Evolutionary conservation across 2,888 invertebrate species (phyloP), one percentile per base, ranked within the genome.

Genomic region (Branchinecta sandiegonensis): DNA sequence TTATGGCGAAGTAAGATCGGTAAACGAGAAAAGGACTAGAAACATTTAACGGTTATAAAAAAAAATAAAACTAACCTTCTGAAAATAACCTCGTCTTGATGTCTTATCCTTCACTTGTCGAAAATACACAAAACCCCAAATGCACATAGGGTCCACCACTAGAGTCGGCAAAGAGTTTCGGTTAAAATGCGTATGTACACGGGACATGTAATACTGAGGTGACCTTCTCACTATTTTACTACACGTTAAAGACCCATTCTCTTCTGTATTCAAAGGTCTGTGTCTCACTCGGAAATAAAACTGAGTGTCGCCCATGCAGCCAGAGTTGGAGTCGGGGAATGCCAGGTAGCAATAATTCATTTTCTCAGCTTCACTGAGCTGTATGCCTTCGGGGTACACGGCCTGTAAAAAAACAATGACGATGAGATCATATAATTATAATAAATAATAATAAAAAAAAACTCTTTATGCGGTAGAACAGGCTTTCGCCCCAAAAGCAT

Each of bases 281-380:
- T 85, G 85, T 70, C 93, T 86, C 72, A 97, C 84, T 71, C 95
- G 84, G 75, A 99, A 91, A 76, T 95, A 94, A 79, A 95, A 99
- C 78, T 90, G 91, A 66, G 96, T 97, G 78, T 99, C 96, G 67
- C 96, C 95, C 92, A 96, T 95, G 77, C 95, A 94, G 68, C 95
- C 94, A 4, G 96, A 96, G 81, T 99, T 99, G 0, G 97, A 97
- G 79, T 99, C 99, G 3, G 99, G 99, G 79, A 99, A 99, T 63
- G 97, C 94, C 77, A 97, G 82, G 78, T 99, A 99, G 79, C 97
- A 97, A 73, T 99, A 90, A 80, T 91, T 94, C 72, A 88, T 88
- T 75, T 90, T 88, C 79, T 94, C 92, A 79, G 89, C 87, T 76
- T 92, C 92, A 1, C 86, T 84, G 72, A 92, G 79, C 83, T 83